These are phyloP conservation scores for Triops cancriformis DNA, from an alignment of 1,140 invertebrate species.

Conservation along the genomic window DNA sequence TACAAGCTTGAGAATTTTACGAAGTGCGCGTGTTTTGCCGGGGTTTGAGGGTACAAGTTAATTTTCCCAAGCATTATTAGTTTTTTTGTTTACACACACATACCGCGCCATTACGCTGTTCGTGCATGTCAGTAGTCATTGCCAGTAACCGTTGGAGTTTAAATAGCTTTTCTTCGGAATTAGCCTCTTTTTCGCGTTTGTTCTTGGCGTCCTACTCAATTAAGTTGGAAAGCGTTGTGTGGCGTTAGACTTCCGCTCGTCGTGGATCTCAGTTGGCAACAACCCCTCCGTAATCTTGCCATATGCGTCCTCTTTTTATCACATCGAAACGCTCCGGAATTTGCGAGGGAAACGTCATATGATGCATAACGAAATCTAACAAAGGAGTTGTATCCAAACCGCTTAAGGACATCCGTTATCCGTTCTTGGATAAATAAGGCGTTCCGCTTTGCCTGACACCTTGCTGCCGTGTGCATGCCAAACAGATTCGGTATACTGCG, in stretches of 20 bases:
- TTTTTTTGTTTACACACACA: too few relatives aligned
- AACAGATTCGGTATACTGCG: not conserved
- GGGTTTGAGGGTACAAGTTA: too few relatives aligned
- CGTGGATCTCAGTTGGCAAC: not conserved
- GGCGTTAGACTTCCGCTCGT: not conserved
- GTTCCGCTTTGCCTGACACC: conserved; percentile 8
- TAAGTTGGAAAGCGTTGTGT: not conserved
- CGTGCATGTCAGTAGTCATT: not conserved
- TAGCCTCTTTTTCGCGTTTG: not conserved
- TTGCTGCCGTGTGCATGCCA: not conserved
- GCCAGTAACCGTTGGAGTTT: not conserved
- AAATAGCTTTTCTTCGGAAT: not conserved
- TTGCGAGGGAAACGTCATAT: not conserved
- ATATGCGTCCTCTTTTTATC: not conserved
- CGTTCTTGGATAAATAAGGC: conserved; percentile 6
- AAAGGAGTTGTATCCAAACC: not conserved
- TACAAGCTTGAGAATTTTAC: too few relatives aligned
- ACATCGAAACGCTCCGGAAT: not conserved
- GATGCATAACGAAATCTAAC: conserved; percentile 1
- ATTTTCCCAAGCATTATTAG: too few relatives aligned
- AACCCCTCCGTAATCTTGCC: not conserved
- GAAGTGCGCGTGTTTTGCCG: too few relatives aligned
- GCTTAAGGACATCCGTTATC: conserved; percentile 10
- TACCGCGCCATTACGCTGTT: too few relatives aligned
- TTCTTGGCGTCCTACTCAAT: not conserved